A percentile compares a stretch with the other conserved stretches of the same genome.
Conservation (phyloP, 92 coral and sea anemone species). For the Nematostella vectensis region DNA sequence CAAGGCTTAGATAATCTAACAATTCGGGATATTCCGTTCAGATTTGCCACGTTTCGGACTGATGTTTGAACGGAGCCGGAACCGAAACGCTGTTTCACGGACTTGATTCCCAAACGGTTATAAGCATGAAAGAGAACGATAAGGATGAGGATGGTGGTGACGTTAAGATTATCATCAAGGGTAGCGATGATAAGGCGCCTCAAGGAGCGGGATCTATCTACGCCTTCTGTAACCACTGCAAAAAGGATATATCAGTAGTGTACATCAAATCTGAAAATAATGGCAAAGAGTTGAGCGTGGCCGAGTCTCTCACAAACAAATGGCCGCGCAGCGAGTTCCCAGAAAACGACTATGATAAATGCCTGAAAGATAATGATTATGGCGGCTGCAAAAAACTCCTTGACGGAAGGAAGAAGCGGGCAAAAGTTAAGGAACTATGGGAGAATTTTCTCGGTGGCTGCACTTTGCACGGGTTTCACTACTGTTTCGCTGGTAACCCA, state of each 20-base stretch:
- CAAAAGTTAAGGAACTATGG: slow-evolving; percentile 59
- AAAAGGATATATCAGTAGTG: slow-evolving; percentile 77
- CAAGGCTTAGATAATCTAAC: neutral
- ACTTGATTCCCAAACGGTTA: too few relatives aligned
- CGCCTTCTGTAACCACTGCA: slow-evolving; percentile 84
- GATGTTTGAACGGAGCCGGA: neutral
- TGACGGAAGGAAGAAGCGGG: slow-evolving; percentile 56
- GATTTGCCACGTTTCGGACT: neutral
- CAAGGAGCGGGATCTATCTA: slow-evolving; percentile 43
- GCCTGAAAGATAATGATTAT: slow-evolving; percentile 68
- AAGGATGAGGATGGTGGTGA: slow-evolving; percentile 53
- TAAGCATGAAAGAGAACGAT: slow-evolving; percentile 17
- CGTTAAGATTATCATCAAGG: slow-evolving; percentile 63
- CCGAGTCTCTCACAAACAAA: slow-evolving; percentile 41
- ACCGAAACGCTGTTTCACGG: too few relatives aligned
- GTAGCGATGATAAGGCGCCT: slow-evolving; percentile 43
- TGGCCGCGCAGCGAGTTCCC: slow-evolving; percentile 35
- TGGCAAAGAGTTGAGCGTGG: slow-evolving; percentile 49
- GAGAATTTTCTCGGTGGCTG: slow-evolving; percentile 55
- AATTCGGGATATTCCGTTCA: neutral
- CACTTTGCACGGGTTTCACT: slow-evolving; percentile 79
- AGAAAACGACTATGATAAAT: slow-evolving; percentile 74
- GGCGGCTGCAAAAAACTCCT: slow-evolving; percentile 66
- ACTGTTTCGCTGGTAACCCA: slow-evolving; percentile 73
- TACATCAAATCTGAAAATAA: slow-evolving; percentile 74